Evolutionary conservation across 2,113 vertebrate species (phyloP).

Genomic region (Chaenogobius annularis): DNA sequence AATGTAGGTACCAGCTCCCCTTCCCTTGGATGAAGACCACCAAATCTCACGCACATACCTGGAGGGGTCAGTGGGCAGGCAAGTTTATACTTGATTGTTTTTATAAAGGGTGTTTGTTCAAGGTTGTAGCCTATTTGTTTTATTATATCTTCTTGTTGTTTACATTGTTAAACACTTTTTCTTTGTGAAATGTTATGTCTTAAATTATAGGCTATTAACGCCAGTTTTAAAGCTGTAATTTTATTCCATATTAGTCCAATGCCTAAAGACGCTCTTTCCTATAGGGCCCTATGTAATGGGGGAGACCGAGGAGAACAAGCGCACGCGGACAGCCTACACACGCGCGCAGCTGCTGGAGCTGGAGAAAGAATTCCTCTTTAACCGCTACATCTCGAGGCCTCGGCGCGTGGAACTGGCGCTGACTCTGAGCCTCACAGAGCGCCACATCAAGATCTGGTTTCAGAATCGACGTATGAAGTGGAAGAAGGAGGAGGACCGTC

Average conservation of each 20-base stretch:
- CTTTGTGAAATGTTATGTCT: no score
- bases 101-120: no score
- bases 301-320: slow-evolving; percentile 92
- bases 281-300: slow-evolving; percentile 82
- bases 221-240: no score
- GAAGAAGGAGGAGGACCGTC: slow-evolving; percentile 97
- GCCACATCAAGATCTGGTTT: slow-evolving; percentile 98
- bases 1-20: slow-evolving; percentile 83
- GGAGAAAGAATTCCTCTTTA: slow-evolving; percentile 97
- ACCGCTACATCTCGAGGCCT: slow-evolving; percentile 95
- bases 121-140: no score
- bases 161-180: no score
- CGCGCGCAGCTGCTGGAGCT: slow-evolving; percentile 94
- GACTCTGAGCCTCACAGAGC: slow-evolving; percentile 93
- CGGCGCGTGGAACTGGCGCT: slow-evolving; percentile 94
- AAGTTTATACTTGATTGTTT: slow-evolving; percentile 36
- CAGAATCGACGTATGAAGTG: slow-evolving; percentile 96
- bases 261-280: background rate
- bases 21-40: slow-evolving; percentile 99
- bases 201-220: no score
- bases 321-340: slow-evolving; percentile 94
- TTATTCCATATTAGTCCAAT: no score
- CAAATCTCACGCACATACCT: slow-evolving; percentile 88
- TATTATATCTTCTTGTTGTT: no score
- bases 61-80: slow-evolving; percentile 97